A percentile compares a stretch with the other conserved stretches of the same genome.
Evolutionary conservation across 92 coral and sea anemone genomes (phyloP).

Genomic region (Umimayanthus chanpuru): DNA sequence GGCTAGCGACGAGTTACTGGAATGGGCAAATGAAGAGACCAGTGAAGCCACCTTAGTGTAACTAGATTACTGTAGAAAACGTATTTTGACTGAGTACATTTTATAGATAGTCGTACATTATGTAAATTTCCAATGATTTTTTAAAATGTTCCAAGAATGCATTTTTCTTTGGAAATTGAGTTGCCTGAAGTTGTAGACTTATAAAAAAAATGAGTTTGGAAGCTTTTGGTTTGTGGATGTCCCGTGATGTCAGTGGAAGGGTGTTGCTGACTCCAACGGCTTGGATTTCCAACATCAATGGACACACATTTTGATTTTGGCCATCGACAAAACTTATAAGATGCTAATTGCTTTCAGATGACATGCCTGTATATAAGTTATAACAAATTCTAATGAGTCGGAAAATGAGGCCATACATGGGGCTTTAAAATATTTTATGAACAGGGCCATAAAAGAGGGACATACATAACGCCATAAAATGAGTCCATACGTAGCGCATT

Average conservation of each 20-base stretch:
- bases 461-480: no score
- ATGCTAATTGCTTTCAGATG: no score
- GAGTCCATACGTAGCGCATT: no score
- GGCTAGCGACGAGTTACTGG: slow-evolving; percentile 72
- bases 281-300: not conserved
- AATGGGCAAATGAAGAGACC: slow-evolving; percentile 68
- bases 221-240: not conserved
- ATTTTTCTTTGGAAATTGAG: no score
- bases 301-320: not conserved
- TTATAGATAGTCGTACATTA: not conserved
- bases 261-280: not conserved
- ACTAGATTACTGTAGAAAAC: not conserved
- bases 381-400: no score
- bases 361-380: no score
- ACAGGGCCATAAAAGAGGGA: no score
- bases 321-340: no score
- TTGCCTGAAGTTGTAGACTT: no score
- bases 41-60: slow-evolving; percentile 79
- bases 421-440: no score
- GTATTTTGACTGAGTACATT: not conserved
- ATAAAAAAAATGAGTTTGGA: not conserved
- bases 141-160: not conserved
- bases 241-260: not conserved
- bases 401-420: no score
- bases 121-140: not conserved